Evolutionary conservation across 1,140 invertebrate species (phyloP), one percentile per base, ranked within the genome.

Genomic region (Heliconius melpomene): DNA sequence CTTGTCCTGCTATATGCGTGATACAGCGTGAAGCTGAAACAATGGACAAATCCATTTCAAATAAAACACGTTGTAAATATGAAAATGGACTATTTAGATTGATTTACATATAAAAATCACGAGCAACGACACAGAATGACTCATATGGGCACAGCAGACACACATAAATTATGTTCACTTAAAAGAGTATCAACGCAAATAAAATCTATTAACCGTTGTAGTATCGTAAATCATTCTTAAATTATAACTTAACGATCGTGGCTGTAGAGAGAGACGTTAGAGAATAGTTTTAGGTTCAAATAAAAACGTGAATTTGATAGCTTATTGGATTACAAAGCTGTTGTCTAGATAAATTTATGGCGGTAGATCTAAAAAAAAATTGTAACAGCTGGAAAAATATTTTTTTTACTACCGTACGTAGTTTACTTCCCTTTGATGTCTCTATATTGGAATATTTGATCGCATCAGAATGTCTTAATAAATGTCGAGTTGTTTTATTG

Each of bases 241-340:
- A 89, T 90, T 86, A 87, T 88, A 82, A 81, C 86, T 79, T 81
- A 85, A 78, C 81, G 82, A 89, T 89, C 88, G 87, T 66, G 60
- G 26, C 60, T 66, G 84, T 86, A 85, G 86, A 85, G 80, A 79
- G 83, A 85, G 84, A 86, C 84, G 87, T 82, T 81, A 76, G 77
- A 54, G 75, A 78, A 81, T 87, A 91, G 81, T 88, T 92, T 92
- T 88, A 91, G 50, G 18, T 52, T 18, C 86, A 85, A 85, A 80
- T 84, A 79, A 57, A 52, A 46, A 36, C 3, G 50, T 52, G 18
- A 86, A 90, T 91, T 93, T 92, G 90, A 92, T 90, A 87, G 89
- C 88, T 86, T 92, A 91, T 92, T 88, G 86, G 82, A 90, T 93
- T 93, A 93, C 91, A 93, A 93, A 91, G 90, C 86, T 83, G 82